A percentile compares a stretch with the other conserved stretches of the same genome.
phyloP scores from a whole-genome alignment of 2,113 vertebrate genomes.

The Nanorana parkeri region DNA sequence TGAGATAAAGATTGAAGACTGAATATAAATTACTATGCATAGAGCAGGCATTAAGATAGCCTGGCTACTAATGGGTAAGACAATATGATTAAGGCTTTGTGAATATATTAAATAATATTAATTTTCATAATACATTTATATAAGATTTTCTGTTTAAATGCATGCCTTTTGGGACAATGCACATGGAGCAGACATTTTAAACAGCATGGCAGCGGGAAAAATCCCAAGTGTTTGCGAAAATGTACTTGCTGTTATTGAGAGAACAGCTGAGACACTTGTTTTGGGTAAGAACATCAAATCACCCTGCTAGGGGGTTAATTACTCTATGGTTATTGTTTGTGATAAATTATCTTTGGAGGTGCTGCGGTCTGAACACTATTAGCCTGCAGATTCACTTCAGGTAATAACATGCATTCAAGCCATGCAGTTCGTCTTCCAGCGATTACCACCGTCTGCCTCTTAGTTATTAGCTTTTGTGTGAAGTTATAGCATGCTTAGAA shows the following conservation, averaged over 20 bases:
- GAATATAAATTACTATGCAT: too few species aligned
- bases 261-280: background rate
- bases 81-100: too few species aligned
- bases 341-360: background rate
- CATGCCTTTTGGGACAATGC: too few species aligned
- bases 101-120: too few species aligned
- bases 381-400: constrained; percentile 7
- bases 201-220: background rate
- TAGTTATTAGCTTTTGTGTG: constrained; percentile 1
- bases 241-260: background rate
- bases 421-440: constrained; percentile 6
- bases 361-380: constrained; percentile 6
- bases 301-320: background rate
- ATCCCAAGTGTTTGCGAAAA: background rate
- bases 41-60: too few species aligned
- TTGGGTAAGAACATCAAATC: background rate
- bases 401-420: constrained; percentile 14
- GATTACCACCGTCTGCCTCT: constrained; percentile 1
- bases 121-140: too few species aligned
- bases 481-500: background rate
- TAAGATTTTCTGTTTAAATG: too few species aligned
- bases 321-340: background rate
- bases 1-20: too few species aligned
- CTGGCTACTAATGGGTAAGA: too few species aligned
- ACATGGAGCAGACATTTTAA: too few species aligned